Evolutionary conservation across 2,113 vertebrate genomes (phyloP).

Genomic region (Raja brachyura): DNA sequence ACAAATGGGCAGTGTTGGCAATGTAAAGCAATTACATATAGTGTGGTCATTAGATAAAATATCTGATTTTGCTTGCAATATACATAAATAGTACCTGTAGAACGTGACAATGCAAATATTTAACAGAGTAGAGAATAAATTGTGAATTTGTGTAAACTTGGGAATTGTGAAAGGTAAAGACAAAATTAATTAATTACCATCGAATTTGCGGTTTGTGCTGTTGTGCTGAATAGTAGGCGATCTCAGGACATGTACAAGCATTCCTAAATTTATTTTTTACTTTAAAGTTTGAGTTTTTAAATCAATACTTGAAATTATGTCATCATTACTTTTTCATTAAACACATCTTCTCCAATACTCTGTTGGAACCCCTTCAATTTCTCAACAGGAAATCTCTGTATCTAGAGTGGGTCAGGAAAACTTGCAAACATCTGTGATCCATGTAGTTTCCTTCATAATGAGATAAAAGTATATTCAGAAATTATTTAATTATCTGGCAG

Average conservation of each 20-base stretch:
- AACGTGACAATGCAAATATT: not conserved
- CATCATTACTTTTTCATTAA: not conserved
- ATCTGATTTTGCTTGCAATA: not conserved
- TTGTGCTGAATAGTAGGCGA: not conserved
- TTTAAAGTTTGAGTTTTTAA: not conserved
- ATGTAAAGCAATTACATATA: not conserved
- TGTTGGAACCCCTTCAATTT: not conserved
- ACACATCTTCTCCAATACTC: not conserved
- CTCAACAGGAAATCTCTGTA: not conserved
- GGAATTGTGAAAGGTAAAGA: not conserved
- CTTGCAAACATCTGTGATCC: not conserved
- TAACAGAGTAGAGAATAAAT: not conserved
- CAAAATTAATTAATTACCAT: slow-evolving; percentile 13
- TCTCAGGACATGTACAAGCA: not conserved
- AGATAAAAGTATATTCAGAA: not conserved
- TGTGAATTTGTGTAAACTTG: no score
- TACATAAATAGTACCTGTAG: not conserved
- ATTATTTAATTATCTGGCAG: not conserved
- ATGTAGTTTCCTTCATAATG: not conserved
- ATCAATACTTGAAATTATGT: not conserved
- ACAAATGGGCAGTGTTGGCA: not conserved
- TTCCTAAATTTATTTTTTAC: not conserved
- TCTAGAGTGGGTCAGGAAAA: not conserved
- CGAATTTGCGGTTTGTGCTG: not conserved
- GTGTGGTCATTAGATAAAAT: not conserved